A percentile compares a stretch with the other conserved stretches of the same genome.
Conservation (phyloP, 2,797 vertebrate genomes). For the Myotis planiceps region DNA sequence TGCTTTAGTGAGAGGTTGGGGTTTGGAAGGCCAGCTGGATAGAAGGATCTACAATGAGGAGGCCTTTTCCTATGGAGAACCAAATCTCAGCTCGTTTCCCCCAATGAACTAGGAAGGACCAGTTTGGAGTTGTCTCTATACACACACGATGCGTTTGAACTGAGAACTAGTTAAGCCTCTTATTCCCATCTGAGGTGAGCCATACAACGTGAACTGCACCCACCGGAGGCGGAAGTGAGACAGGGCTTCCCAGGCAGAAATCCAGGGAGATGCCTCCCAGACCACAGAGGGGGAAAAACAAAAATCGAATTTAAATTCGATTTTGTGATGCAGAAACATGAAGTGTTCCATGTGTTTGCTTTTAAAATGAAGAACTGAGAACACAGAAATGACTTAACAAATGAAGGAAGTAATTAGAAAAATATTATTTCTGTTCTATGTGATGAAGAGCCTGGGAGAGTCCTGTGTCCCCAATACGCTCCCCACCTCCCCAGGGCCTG, state of each 20-base stretch:
- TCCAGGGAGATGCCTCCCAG: not conserved
- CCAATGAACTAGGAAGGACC: not conserved
- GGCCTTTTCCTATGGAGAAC: not conserved
- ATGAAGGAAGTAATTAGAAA: not conserved
- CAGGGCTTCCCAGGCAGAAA: not conserved
- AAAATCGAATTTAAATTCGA: not conserved
- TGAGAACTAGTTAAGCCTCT: not conserved
- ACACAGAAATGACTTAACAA: slow-evolving; percentile 28
- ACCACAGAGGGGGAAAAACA: not conserved
- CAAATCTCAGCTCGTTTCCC: not conserved
- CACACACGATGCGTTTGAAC: not conserved
- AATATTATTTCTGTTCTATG: not conserved
- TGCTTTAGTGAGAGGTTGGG: not conserved
- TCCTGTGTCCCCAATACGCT: not conserved
- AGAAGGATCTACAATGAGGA: slow-evolving; percentile 23
- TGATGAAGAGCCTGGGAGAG: not conserved
- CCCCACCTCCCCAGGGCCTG: not conserved
- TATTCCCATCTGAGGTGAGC: not conserved
- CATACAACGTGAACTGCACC: not conserved
- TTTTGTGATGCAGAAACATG: not conserved
- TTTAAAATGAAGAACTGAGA: slow-evolving; percentile 32
- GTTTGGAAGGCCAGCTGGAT: not conserved
- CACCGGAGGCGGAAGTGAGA: not conserved
- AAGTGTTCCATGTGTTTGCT: slow-evolving; percentile 25
- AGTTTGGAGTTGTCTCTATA: not conserved